These are phyloP conservation scores for Masnerella sp. DNA, from an alignment of 2,888 invertebrate genomes.

Conservation along the genomic window DNA sequence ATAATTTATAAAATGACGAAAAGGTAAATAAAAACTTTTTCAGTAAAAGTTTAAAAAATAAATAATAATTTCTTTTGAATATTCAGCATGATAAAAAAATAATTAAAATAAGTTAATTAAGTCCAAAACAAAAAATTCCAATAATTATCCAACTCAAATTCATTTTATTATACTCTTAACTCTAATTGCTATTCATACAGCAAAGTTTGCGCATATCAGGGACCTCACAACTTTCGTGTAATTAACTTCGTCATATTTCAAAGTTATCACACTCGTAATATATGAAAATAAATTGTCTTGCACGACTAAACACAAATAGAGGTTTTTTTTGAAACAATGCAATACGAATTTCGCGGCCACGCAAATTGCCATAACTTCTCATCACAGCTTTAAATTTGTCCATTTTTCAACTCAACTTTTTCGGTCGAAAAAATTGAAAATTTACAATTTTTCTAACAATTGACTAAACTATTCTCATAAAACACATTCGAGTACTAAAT, in stretches of 20 bases:
- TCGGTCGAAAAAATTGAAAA: too few relatives aligned
- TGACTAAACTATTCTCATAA: too few relatives aligned
- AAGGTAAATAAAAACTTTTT: too few relatives aligned
- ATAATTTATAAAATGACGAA: too few relatives aligned
- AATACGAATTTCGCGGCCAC: not conserved
- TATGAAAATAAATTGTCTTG: conserved; percentile 42
- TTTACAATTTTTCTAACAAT: too few relatives aligned
- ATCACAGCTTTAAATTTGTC: not conserved
- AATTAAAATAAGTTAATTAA: conserved; percentile 4
- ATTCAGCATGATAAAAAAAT: not conserved
- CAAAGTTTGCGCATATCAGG: conserved; percentile 35
- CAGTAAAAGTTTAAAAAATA: too few relatives aligned
- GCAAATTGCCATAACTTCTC: conserved; percentile 9
- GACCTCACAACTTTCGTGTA: conserved; percentile 37
- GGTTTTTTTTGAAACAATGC: conserved; percentile 5
- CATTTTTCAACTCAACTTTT: not conserved
- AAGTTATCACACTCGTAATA: conserved; percentile 39
- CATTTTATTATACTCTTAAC: conserved; percentile 28
- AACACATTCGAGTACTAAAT: too few relatives aligned
- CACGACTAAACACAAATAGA: not conserved
- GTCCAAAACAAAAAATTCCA: conserved; percentile 9
- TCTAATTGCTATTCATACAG: conserved; percentile 33
- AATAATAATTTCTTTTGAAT: not conserved
- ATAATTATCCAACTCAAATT: conserved; percentile 16
- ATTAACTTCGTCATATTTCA: conserved; percentile 48